Conservation (phyloP, 2,888 invertebrate species). For the Cosmorhoe ocellata region DNA sequence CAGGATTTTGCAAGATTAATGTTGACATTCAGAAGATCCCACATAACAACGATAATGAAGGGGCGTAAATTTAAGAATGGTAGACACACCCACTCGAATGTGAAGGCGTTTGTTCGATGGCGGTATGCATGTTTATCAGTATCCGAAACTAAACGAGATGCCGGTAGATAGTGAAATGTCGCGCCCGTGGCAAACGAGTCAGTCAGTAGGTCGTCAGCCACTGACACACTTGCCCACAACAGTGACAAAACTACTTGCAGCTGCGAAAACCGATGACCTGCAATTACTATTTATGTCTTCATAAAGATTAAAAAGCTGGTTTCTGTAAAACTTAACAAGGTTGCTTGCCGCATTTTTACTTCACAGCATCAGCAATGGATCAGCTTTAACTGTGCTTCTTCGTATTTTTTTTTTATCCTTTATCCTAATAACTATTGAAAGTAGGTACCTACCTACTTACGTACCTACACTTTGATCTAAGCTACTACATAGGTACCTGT, state of each 20-base stretch:
- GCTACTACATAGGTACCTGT: too few species aligned
- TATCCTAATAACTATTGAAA: too few species aligned
- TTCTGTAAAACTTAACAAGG: constrained; percentile 20
- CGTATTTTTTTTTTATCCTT: too few species aligned
- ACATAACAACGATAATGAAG: background rate
- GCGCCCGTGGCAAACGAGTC: constrained; percentile 52
- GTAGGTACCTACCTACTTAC: too few species aligned
- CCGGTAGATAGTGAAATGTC: constrained; percentile 66
- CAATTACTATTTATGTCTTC: constrained; percentile 34
- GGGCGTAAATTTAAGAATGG: background rate
- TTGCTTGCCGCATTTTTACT: background rate
- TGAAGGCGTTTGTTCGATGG: constrained; percentile 9
- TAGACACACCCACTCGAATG: background rate
- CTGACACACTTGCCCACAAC: constrained; percentile 68
- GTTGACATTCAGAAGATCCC: too few species aligned
- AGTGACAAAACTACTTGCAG: constrained; percentile 60
- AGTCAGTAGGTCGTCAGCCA: constrained; percentile 62
- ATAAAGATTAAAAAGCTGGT: constrained; percentile 27
- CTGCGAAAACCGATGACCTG: constrained; percentile 48
- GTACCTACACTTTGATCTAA: too few species aligned
- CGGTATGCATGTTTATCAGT: constrained; percentile 21
- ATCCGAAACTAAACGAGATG: constrained; percentile 43
- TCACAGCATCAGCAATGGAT: too few species aligned
- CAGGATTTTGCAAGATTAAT: too few species aligned
- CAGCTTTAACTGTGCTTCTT: too few species aligned